These are phyloP conservation scores for Zelleria hepariella DNA, from an alignment of 2,888 invertebrate species.

Conservation along the genomic window DNA sequence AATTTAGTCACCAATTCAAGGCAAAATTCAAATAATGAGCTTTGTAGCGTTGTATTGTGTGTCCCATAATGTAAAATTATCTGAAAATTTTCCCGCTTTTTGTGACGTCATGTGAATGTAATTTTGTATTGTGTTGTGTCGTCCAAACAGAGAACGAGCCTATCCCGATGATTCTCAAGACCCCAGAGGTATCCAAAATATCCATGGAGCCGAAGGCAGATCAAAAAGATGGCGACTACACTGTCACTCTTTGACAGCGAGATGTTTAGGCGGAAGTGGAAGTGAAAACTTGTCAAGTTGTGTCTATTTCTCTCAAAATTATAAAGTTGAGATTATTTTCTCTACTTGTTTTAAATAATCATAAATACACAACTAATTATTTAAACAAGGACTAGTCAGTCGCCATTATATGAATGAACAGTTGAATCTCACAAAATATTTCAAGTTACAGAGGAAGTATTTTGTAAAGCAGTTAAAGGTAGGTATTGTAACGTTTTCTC, in stretches of 20 bases:
- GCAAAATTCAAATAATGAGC: no score
- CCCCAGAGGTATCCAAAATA: constrained; percentile 38
- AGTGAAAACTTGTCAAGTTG: neutral
- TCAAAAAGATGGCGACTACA: constrained; percentile 56
- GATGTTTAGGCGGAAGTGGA: neutral
- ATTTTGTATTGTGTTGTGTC: constrained; percentile 45
- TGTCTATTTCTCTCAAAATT: no score
- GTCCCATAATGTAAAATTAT: neutral
- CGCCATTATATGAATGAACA: neutral
- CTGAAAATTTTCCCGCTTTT: neutral
- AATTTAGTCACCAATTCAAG: no score
- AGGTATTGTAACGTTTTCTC: no score
- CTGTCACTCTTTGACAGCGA: constrained; percentile 47
- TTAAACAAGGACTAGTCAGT: neutral
- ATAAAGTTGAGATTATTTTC: no score
- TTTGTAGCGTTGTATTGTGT: neutral
- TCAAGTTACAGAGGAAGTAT: no score
- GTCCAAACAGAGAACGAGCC: constrained; percentile 52
- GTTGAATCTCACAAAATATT: neutral
- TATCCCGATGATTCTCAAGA: constrained; percentile 50
- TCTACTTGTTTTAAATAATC: no score
- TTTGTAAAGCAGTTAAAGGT: no score
- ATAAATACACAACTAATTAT: neutral
- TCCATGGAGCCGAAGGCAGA: constrained; percentile 46
- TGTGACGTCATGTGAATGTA: constrained; percentile 16